phyloP scores from a whole-genome alignment of 2,888 invertebrate species.

The Pheosia tremula region DNA sequence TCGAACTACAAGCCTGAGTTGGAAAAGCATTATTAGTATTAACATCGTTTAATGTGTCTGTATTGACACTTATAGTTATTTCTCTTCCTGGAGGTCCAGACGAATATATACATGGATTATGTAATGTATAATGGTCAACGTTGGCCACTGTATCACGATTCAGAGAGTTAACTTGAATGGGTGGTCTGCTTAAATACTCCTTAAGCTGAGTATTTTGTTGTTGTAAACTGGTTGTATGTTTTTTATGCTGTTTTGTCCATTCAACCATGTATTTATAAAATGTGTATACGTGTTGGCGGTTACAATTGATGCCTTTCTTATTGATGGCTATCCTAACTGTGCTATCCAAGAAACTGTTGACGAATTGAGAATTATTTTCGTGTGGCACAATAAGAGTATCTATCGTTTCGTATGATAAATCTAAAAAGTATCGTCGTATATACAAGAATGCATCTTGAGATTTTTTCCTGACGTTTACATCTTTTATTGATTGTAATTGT shows the following conservation, averaged over 20 bases:
- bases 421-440: slow-evolving; percentile 43
- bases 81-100: slow-evolving; percentile 37
- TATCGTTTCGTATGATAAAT: slow-evolving; percentile 44
- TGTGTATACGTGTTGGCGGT: slow-evolving; percentile 21
- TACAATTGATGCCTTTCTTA: slow-evolving; percentile 21
- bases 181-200: slow-evolving; percentile 13
- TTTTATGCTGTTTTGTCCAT: slow-evolving; percentile 44
- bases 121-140: slow-evolving; percentile 1
- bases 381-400: slow-evolving; percentile 46
- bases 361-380: slow-evolving; percentile 43
- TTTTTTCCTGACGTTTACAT: neutral
- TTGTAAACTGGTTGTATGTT: slow-evolving; percentile 8
- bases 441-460: slow-evolving; percentile 18
- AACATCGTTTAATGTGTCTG: neutral
- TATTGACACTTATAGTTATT: slow-evolving; percentile 31
- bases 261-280: slow-evolving; percentile 45
- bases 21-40: neutral
- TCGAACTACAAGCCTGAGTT: neutral
- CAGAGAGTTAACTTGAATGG: neutral
- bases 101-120: slow-evolving; percentile 31
- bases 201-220: slow-evolving; percentile 10
- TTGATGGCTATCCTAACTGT: slow-evolving; percentile 34
- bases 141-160: slow-evolving; percentile 1
- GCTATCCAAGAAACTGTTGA: slow-evolving; percentile 39
- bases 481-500: neutral